Percentiles rank a stretch among this genome's conserved stretches.
Evolutionary conservation across 2,888 invertebrate genomes (phyloP).

Genomic region (Trachelus iudaicus): DNA sequence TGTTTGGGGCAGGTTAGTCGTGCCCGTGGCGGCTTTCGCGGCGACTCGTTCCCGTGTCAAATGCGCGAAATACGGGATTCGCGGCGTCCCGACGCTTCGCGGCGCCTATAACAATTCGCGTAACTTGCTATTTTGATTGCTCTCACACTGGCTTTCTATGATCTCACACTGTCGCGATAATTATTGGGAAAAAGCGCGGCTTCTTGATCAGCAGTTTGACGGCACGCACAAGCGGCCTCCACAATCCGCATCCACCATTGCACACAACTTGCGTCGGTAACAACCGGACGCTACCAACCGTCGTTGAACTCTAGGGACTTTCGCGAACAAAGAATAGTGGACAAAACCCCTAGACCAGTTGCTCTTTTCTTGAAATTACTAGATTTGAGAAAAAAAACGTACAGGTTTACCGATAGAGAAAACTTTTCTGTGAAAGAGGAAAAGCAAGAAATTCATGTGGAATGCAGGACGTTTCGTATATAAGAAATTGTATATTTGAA

Average conservation of each 20-base stretch:
- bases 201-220: slow-evolving; percentile 38
- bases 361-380: background rate
- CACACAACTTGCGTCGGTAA: slow-evolving; percentile 41
- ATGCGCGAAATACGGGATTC: slow-evolving; percentile 24
- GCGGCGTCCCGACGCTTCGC: slow-evolving; percentile 20
- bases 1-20: background rate
- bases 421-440: background rate
- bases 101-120: slow-evolving; percentile 19
- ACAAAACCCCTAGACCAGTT: background rate
- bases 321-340: background rate
- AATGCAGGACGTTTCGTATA: background rate
- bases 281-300: slow-evolving; percentile 22
- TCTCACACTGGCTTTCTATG: background rate
- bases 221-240: slow-evolving; percentile 43
- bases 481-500: background rate
- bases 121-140: background rate
- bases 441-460: background rate
- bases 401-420: background rate
- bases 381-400: background rate
- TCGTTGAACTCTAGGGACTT: slow-evolving; percentile 16
- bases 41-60: slow-evolving; percentile 25
- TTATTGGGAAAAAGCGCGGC: slow-evolving; percentile 9
- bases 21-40: background rate
- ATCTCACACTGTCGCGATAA: background rate
- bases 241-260: slow-evolving; percentile 45